These are phyloP conservation scores for Oryzias melastigma DNA, from an alignment of 2,113 vertebrate species.

Conservation along the genomic window DNA sequence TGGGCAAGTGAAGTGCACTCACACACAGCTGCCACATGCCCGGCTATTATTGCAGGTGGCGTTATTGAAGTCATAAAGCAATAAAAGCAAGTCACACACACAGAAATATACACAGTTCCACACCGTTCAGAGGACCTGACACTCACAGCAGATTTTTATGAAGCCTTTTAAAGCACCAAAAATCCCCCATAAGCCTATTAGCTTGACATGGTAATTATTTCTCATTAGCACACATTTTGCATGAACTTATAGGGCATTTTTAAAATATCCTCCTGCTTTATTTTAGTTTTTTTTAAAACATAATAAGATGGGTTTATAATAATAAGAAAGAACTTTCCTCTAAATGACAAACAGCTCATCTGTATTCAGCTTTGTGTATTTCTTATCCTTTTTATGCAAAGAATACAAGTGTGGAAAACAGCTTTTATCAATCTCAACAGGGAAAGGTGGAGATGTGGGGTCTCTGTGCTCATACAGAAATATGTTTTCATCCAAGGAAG, in stretches of 20 bases:
- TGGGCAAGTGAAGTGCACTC: constrained; percentile 36
- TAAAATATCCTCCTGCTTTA: constrained; percentile 19
- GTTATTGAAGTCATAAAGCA: constrained; percentile 45
- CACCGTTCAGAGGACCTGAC: constrained; percentile 8
- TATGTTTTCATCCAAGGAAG: constrained; percentile 28
- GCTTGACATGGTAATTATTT: constrained; percentile 28
- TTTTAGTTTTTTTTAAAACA: constrained; percentile 7
- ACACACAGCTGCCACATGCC: constrained; percentile 35
- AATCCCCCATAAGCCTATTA: constrained; percentile 36
- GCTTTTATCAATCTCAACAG: constrained; percentile 18
- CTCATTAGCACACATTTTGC: constrained; percentile 36
- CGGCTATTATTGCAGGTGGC: constrained; percentile 39
- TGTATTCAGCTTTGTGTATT: constrained; percentile 13
- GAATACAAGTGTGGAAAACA: constrained; percentile 1
- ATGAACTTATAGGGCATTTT: constrained; percentile 24
- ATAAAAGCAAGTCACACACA: constrained; percentile 25
- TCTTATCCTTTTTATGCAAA: constrained; percentile 25
- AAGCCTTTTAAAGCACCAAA: background rate
- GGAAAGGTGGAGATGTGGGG: constrained; percentile 18
- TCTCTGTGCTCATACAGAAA: constrained; percentile 6
- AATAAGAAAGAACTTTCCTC: background rate
- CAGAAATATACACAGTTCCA: constrained; percentile 5
- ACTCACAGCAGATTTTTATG: background rate
- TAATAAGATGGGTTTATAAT: background rate
- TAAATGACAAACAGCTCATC: constrained; percentile 9